Conservation (phyloP, 2,797 vertebrate species). For the Neomorphus geoffroyi region DNA sequence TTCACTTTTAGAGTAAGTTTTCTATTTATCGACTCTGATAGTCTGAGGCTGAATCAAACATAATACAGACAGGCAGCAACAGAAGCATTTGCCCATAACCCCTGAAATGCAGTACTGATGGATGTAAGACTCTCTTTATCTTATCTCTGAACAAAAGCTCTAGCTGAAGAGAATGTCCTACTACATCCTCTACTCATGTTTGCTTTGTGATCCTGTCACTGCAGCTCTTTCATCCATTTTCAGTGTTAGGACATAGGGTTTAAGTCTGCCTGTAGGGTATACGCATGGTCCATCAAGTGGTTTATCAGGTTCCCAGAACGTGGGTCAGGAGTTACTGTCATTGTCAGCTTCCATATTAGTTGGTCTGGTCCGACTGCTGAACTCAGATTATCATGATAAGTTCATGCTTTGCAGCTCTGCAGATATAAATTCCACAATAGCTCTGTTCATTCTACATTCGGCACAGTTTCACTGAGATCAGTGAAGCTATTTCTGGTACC, state of each 20-base stretch:
- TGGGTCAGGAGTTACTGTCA: neutral
- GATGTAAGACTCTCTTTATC: neutral
- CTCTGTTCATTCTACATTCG: neutral
- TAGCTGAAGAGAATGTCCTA: neutral
- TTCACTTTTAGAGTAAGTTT: neutral
- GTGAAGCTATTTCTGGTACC: neutral
- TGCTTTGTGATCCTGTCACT: neutral
- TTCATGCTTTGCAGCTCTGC: neutral
- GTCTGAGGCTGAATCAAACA: neutral
- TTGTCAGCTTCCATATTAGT: neutral
- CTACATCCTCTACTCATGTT: neutral
- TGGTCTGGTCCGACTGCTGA: neutral
- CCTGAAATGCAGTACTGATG: neutral
- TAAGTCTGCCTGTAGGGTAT: neutral
- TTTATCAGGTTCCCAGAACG: accelerated
- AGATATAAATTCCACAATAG: neutral
- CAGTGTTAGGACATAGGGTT: neutral
- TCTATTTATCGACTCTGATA: constrained; percentile 7
- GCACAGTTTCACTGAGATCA: neutral
- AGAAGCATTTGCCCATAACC: neutral
- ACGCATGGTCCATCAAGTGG: neutral
- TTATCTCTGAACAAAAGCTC: neutral
- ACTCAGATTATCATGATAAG: accelerated
- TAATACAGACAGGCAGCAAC: neutral
- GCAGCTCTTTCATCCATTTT: neutral